Base-by-base conservation (phyloP, 2,113 vertebrate species). In the Seriola aureovittata region DNA sequence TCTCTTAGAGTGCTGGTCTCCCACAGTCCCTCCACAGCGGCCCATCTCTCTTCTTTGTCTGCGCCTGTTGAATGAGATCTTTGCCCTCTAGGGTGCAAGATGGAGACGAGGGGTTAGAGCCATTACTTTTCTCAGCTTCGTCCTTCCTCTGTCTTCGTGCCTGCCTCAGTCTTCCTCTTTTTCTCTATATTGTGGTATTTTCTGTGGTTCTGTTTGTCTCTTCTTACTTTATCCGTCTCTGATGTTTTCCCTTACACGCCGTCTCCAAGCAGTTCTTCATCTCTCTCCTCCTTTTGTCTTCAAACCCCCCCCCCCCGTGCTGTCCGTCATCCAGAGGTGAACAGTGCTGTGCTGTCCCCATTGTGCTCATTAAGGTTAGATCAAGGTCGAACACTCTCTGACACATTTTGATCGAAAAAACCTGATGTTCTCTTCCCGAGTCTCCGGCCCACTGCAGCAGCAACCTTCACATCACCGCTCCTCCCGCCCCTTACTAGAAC, bases 361-460 rank as follows among this genome's bases (percentile, higher is more conserved):
- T 65, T 77, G 73, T 75, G 62, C 88, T 92, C 89, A 85, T 89
- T 92, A 93, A 88, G 85, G 88, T 91, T 59, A 84, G 63, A 86
- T 89, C 82, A 93, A 89, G 91, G 89, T 93, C 55, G 25, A 77
- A 70, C 67, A 3, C 86, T 70, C 50, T 71, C 50, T 25, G 71
- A 80, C 81, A 84, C 48, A 55, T 78, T 85, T 85, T 48, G 78
- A 78, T 40, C 0, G 19, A 58, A 68, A 52, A 48, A 76, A 42
- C 46, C 34, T 50, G 42, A 79, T 2, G 25, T 63, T 72, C 3
- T 58, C 70, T 80, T 73, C 70, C 32, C 0, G 44, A 48, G 48
- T 70, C 68, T 88, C 58, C 29, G 23, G 70, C 48, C 32, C 72
- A 64, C 38, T 71, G 42, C 65, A 32, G 68, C 48, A 17, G 29